Evolutionary conservation across 2,113 vertebrate species (phyloP).

Genomic region (Psilopsiagon aymara): DNA sequence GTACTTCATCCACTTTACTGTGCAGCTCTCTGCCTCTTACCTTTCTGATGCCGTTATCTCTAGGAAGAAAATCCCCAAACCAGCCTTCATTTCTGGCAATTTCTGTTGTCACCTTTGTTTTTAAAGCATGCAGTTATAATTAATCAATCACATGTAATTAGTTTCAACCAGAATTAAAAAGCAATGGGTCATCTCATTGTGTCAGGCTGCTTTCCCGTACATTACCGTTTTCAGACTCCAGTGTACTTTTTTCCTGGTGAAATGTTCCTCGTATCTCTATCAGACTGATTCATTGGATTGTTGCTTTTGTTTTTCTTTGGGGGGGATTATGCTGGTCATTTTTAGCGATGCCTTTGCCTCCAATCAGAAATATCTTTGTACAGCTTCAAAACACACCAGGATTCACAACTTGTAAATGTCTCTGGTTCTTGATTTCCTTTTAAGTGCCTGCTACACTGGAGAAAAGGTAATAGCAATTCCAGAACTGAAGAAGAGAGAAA

Average conservation of each 20-base stretch:
- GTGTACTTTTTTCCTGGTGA: background rate
- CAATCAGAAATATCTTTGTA: conserved; percentile 13
- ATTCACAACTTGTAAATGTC: conserved; percentile 49
- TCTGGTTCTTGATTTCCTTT: background rate
- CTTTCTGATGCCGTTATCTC: background rate
- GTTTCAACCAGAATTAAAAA: background rate
- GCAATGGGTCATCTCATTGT: background rate
- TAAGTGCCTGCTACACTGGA: background rate
- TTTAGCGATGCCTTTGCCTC: background rate
- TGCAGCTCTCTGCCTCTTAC: background rate
- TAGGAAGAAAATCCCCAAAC: background rate
- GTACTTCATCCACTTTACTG: background rate
- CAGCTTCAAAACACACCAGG: background rate
- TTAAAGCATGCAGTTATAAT: background rate
- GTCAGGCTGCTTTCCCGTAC: background rate
- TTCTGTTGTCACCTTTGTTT: background rate
- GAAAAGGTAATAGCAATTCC: background rate
- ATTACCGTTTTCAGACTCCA: background rate
- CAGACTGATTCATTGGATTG: conserved; percentile 9
- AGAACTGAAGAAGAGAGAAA: conserved; percentile 2
- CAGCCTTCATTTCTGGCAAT: background rate
- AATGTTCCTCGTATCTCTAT: background rate
- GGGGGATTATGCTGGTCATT: background rate
- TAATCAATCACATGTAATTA: background rate
- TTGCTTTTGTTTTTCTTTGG: conserved; percentile 36